Conservation (phyloP, 2,888 invertebrate genomes). For the Oasisia sp. region DNA sequence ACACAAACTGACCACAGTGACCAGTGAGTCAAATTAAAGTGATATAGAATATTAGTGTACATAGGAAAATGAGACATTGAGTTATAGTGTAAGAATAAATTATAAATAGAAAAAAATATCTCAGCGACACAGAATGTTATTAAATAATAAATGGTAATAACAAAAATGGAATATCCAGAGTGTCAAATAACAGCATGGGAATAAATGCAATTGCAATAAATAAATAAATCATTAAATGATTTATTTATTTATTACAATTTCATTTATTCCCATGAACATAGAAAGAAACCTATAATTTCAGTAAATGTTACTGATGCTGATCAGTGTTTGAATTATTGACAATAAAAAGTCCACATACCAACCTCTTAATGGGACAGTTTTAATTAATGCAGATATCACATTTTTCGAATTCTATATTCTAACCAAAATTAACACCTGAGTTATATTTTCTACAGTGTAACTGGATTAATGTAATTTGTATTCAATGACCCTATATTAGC, state of each 20-base stretch:
- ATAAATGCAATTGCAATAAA: not conserved
- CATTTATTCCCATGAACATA: no score
- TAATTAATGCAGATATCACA: not conserved
- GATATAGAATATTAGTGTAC: not conserved
- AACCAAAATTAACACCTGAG: not conserved
- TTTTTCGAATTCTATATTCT: not conserved
- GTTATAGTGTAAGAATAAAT: not conserved
- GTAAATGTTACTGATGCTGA: no score
- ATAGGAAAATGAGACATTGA: no score
- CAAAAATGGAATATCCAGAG: not conserved
- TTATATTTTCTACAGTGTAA: no score
- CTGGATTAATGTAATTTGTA: no score
- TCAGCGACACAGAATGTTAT: not conserved
- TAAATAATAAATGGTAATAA: not conserved
- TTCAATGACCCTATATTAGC: no score
- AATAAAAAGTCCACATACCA: no score
- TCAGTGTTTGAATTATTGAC: not conserved
- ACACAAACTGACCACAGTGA: not conserved
- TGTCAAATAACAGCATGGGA: not conserved
- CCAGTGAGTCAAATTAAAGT: not conserved
- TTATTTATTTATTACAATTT: no score
- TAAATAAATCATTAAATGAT: not conserved
- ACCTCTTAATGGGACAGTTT: not conserved
- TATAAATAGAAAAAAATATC: no score
- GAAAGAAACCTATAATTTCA: no score